A percentile compares a stretch with the other conserved stretches of the same genome.
phyloP scores from a whole-genome alignment of 2,113 vertebrate genomes.

The Clupea harengus region DNA sequence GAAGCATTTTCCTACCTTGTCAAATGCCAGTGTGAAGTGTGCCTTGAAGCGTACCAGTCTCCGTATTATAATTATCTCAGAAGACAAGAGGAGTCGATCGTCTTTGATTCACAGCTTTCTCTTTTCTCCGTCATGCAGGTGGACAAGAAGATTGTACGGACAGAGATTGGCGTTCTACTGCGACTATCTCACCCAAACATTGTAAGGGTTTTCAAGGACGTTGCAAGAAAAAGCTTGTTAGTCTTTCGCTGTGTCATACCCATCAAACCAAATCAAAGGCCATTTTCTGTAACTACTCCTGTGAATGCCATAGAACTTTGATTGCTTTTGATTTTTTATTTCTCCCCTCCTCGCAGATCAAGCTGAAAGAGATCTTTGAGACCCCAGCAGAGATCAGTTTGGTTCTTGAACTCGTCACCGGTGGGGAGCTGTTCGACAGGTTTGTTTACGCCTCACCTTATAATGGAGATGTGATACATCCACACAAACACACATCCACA shows the following conservation, averaged over 20 bases:
- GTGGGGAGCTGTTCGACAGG: slow-evolving; percentile 88
- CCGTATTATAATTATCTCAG: neutral
- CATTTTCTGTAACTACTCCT: neutral
- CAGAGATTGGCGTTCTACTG: slow-evolving; percentile 85
- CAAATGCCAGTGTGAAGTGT: neutral
- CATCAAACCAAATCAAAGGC: neutral
- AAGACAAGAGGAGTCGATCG: neutral
- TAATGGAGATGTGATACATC: no score
- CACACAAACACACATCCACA: neutral
- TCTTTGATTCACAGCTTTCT: neutral
- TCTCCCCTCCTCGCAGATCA: slow-evolving; percentile 70
- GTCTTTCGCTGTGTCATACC: neutral
- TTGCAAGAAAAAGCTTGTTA: neutral
- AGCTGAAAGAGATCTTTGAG: slow-evolving; percentile 90
- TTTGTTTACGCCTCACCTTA: slow-evolving; percentile 53
- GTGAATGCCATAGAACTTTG: neutral
- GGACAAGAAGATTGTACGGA: slow-evolving; percentile 89
- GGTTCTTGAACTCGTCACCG: slow-evolving; percentile 84
- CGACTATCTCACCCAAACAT: slow-evolving; percentile 88
- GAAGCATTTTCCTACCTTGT: neutral
- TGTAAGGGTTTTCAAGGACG: slow-evolving; percentile 68
- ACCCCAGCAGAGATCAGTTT: slow-evolving; percentile 85
- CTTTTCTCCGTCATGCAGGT: slow-evolving; percentile 63
- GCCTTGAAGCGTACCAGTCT: neutral
- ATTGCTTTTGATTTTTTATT: slow-evolving; percentile 11